Base-by-base conservation (phyloP, 1,140 invertebrate genomes). In the Helicoverpa zea region DNA sequence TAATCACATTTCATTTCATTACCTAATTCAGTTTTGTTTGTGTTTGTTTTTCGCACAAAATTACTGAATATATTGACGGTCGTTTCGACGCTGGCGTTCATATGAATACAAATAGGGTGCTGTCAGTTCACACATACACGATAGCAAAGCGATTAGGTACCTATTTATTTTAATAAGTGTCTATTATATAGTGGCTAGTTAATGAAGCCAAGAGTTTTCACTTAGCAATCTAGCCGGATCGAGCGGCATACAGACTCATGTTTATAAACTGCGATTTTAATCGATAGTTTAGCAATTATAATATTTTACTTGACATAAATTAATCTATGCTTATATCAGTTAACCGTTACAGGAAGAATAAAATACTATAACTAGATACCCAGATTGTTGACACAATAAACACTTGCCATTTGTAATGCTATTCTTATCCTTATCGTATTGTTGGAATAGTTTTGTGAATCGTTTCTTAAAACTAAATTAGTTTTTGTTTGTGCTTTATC, bases 61-160 rank as follows among this genome's bases (percentile, higher is more conserved):
- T 52, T 70, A 70, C 66, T 13, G 68, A 72, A 72, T 70, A 58
- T 56, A 80, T 80, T 52, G 78, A 63, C 66, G 73, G 3, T 18
- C 54, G 35, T 51, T 79, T 54, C 51, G 43, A 63, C 23, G 68
- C 74, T 79, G 35, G 35, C 43, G 43, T 72, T 72, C 14, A 30
- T 11, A 51, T 61, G 54, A 49, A 81, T 54, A 78, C 70, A 47
- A 68, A 81, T 72, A 29, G 75, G 64, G 70, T 81, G 43, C 11
- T 68, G 64, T 68, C 64, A 68, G 64, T 18, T 16, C 16, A 18
- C 56, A 10, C 4, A 68, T 13, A 49, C n/a, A 18, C 35, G 43
- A 49, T 43, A 23, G 10, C n/a, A 2, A 51, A 3, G 43, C 64
- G 64, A 49, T 68, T 68, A 49, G 16, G 18, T 13, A 11, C n/a